Evolutionary conservation across 2,797 vertebrate genomes (phyloP).

Genomic region (Pagetopsis macropterus): DNA sequence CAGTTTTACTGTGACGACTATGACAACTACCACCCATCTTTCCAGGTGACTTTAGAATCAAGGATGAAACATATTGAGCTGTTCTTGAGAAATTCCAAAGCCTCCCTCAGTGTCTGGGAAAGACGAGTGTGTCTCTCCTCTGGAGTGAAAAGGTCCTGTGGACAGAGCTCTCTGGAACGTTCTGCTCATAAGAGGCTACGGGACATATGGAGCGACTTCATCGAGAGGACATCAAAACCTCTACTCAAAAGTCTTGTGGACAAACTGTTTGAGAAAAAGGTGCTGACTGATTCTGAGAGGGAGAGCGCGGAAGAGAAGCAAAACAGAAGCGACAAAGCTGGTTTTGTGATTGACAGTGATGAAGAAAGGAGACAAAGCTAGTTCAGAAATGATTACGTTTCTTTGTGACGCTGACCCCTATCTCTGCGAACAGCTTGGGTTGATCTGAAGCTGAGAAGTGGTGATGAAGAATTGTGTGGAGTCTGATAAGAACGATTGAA

Average conservation of each 20-base stretch:
- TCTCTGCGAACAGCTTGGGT: too few species aligned
- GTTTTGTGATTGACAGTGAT: too few species aligned
- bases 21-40: constrained; percentile 31
- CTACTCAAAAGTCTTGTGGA: constrained; percentile 18
- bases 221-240: constrained; percentile 1
- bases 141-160: neutral
- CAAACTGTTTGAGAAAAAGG: too few species aligned
- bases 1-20: constrained; percentile 27
- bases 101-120: constrained; percentile 13
- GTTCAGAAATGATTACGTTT: too few species aligned
- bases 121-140: constrained; percentile 10
- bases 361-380: too few species aligned
- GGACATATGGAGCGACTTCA: neutral
- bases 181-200: neutral
- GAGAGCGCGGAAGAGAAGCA: too few species aligned
- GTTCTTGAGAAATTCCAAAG: neutral
- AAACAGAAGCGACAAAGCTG: too few species aligned
- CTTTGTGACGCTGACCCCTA: too few species aligned
- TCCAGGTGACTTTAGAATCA: neutral
- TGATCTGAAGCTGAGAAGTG: too few species aligned
- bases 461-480: too few species aligned
- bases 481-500: too few species aligned
- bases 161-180: neutral
- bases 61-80: neutral
- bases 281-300: too few species aligned